A percentile compares a stretch with the other conserved stretches of the same genome.
These are phyloP conservation scores for Gnathonemus echidnorhynchus DNA, from an alignment of 2,113 vertebrate genomes.

Conservation along the genomic window DNA sequence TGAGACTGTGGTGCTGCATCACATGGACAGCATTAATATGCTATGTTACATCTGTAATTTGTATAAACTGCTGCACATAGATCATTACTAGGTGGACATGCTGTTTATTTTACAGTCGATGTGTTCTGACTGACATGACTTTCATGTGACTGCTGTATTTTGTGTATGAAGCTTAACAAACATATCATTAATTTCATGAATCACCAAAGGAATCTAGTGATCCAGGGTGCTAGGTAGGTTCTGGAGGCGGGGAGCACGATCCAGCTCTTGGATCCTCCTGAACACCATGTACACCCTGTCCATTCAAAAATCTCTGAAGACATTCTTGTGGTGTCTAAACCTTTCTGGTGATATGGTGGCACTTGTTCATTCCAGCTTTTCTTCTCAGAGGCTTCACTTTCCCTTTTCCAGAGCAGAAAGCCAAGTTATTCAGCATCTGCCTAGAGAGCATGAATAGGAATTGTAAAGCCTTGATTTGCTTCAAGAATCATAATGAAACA, in stretches of 20 bases:
- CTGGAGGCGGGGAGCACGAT: neutral
- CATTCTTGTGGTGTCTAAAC: neutral
- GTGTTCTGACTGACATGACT: neutral
- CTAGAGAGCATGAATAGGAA: neutral
- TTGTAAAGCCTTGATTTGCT: neutral
- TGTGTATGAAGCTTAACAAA: neutral
- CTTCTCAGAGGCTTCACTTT: neutral
- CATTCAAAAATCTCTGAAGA: neutral
- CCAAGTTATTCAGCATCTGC: neutral
- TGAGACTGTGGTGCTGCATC: neutral
- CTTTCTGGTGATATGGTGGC: slow-evolving; percentile 4
- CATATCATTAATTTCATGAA: neutral
- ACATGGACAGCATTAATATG: neutral
- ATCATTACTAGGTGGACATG: neutral
- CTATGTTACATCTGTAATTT: neutral
- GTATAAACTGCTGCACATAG: neutral
- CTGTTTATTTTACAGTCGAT: neutral
- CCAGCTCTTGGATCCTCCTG: neutral
- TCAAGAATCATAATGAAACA: neutral
- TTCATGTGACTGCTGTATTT: neutral
- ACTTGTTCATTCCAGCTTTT: slow-evolving; percentile 14
- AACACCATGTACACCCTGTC: neutral
- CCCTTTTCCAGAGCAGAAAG: neutral
- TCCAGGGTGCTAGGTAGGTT: neutral
- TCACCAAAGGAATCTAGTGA: neutral